Evolutionary conservation across 2,888 invertebrate genomes (phyloP).

Genomic region (Chrysotoxum bicinctum): DNA sequence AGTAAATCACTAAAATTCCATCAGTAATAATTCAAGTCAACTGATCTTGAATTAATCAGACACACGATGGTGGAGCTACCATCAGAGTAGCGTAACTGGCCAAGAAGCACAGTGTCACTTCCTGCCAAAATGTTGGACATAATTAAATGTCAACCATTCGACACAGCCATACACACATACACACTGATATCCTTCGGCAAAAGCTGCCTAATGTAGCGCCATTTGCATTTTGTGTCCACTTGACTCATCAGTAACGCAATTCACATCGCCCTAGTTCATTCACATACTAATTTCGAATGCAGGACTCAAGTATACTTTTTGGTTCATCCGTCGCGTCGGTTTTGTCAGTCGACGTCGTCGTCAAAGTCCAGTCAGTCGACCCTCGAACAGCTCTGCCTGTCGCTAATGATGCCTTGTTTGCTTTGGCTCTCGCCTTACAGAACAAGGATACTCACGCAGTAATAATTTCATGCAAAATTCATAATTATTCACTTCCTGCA

Average conservation of each 20-base stretch:
- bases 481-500: conserved; percentile 67
- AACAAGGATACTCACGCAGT: conserved; percentile 52
- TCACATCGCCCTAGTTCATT: conserved; percentile 14
- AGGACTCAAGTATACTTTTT: conserved; percentile 22
- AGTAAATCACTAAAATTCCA: conserved; percentile 17
- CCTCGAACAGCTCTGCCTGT: neutral
- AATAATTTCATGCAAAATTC: conserved; percentile 69
- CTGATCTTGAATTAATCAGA: conserved; percentile 47
- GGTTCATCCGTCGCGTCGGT: neutral
- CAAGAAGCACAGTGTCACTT: conserved; percentile 13
- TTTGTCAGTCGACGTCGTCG: neutral
- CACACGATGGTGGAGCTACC: neutral
- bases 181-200: neutral
- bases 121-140: conserved; percentile 44
- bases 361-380: neutral
- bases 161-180: neutral
- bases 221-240: conserved; percentile 43
- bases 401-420: conserved; percentile 8
- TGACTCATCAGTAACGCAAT: conserved; percentile 13
- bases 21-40: conserved; percentile 32
- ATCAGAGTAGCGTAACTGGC: neutral
- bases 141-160: conserved; percentile 40
- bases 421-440: conserved; percentile 23
- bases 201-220: conserved; percentile 1
- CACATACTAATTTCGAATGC: conserved; percentile 32